Evolutionary conservation across 2,113 vertebrate species (phyloP).

Genomic region (Myodes glareolus): DNA sequence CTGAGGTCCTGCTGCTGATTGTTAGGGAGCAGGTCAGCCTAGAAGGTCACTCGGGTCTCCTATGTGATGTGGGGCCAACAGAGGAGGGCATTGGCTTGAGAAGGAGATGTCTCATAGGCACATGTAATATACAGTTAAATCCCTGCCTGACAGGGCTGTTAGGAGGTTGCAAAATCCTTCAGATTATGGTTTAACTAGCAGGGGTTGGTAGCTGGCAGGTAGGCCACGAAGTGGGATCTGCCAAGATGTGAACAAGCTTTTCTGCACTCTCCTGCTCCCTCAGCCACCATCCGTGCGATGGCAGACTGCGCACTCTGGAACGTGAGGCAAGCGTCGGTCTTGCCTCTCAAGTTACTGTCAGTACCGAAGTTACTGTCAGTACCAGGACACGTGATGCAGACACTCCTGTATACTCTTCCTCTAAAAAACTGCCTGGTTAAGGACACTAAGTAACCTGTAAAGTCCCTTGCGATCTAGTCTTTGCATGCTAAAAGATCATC

Average conservation of each 20-base stretch:
- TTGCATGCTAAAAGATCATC: background rate
- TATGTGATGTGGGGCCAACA: background rate
- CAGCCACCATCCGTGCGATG: background rate
- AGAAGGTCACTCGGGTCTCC: background rate
- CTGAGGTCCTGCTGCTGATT: background rate
- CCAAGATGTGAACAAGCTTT: background rate
- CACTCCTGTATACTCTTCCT: background rate
- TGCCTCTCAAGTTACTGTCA: no score
- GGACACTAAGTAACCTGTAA: background rate
- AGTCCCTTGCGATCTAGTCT: background rate
- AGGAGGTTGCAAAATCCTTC: accelerated
- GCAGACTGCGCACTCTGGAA: background rate
- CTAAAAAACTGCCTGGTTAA: background rate
- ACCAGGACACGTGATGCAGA: accelerated
- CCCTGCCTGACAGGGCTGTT: no score
- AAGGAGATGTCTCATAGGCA: background rate
- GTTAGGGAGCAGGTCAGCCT: no score
- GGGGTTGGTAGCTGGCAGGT: background rate
- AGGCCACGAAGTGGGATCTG: background rate
- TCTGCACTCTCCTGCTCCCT: background rate
- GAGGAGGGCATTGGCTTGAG: background rate
- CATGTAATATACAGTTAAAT: no score
- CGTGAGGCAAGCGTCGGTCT: background rate
- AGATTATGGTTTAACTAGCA: background rate
- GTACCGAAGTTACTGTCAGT: no score